Evolutionary conservation across 2,888 invertebrate species (phyloP), one percentile per base, ranked within the genome.

Genomic region (Anorthoa munda): DNA sequence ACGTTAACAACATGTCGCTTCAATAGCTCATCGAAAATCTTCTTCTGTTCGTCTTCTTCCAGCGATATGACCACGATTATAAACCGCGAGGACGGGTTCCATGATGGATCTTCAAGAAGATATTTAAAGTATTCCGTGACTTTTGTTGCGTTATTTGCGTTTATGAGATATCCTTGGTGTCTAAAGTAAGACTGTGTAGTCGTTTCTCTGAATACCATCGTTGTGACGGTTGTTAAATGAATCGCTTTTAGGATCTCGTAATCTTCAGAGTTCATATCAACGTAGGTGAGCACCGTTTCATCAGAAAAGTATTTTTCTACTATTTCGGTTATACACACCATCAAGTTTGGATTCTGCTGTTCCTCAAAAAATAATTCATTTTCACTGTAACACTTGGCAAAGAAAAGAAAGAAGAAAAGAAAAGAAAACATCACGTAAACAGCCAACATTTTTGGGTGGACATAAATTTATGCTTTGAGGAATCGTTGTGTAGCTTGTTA

Each of bases 21-120:
- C n/a, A 94, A 72, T 26, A 94, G 77, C 46, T 79, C 72, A 39
- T 92, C 81, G 63, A 94, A 94, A 12, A 94, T 81, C 13, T 72
- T 39, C 11, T 61, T 63, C 1, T 92, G 70, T 17, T 88, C 73
- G 0, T 50, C 18, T 13, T 59, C 60, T 12, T 79, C 23, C 0
- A 92, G 72, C 1, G 67, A 55, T 63, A 83, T 78, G 9, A 93
- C 74, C 11, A 92, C 64, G 13, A 93, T 84, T 5, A 92, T 73
- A 56, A 92, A 90, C 50, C 82, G 82, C 3, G 87, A 87, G 18
- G 83, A 66, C 0, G 93, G 93, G 51, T 89, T 90, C 93, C 93
- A 93, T 1, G 81, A 59, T 0, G 68, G 18, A 21, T 91, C 91
- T 21, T 67, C 76, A 11, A 71, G 75, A 0, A 94, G 72, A 18